Evolutionary conservation across 2,888 invertebrate species (phyloP).

Genomic region (Agrochola lychnidis): DNA sequence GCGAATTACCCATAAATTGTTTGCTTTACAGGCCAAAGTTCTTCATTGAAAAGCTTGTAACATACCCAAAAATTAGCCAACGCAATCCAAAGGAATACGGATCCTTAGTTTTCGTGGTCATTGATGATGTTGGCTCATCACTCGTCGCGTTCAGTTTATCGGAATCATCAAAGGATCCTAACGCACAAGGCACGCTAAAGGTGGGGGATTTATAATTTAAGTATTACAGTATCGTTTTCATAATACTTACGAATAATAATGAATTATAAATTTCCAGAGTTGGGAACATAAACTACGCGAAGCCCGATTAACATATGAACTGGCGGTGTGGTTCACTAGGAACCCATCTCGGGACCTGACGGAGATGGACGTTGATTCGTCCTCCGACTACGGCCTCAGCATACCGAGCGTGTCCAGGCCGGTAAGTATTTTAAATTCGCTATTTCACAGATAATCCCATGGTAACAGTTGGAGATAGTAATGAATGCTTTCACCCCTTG

Average conservation of each 20-base stretch:
- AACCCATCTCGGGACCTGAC: constrained; percentile 76
- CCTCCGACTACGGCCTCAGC: constrained; percentile 72
- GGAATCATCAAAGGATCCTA: constrained; percentile 78
- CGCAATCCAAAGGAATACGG: constrained; percentile 65
- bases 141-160: constrained; percentile 76
- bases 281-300: constrained; percentile 94
- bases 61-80: constrained; percentile 66
- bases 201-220: constrained; percentile 61
- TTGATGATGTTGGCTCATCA: constrained; percentile 82
- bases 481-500: background rate
- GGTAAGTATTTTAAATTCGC: constrained; percentile 29
- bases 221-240: background rate
- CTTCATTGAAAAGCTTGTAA: constrained; percentile 77
- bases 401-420: constrained; percentile 47
- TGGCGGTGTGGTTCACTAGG: constrained; percentile 76
- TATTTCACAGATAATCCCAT: background rate
- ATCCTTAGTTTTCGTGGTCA: constrained; percentile 72
- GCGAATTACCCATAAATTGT: constrained; percentile 45
- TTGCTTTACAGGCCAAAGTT: constrained; percentile 80
- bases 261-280: constrained; percentile 77
- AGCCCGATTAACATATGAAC: constrained; percentile 92
- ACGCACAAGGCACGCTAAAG: constrained; percentile 70
- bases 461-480: background rate
- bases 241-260: background rate
- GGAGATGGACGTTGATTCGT: constrained; percentile 77